Percentiles rank a stretch among this genome's conserved stretches.
Evolutionary conservation across 2,797 vertebrate genomes (phyloP).

Genomic region (Neopelma chrysocephalum): DNA sequence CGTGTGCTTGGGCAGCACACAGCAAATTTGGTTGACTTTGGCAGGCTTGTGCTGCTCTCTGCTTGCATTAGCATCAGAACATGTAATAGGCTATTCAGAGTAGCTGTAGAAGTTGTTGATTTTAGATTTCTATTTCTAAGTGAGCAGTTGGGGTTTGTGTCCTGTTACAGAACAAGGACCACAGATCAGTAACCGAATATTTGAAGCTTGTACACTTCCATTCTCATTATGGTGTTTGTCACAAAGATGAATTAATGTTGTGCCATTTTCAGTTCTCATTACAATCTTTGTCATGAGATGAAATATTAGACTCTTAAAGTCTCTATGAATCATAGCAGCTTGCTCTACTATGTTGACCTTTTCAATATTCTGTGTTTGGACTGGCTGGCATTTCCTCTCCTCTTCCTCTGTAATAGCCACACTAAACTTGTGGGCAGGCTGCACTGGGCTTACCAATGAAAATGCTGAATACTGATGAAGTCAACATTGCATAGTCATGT

Average conservation of each 20-base stretch:
- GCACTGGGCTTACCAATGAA: constrained; percentile 69
- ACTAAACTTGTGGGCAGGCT: constrained; percentile 47
- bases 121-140: constrained; percentile 24
- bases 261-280: constrained; percentile 81
- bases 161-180: constrained; percentile 55
- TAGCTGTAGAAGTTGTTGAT: not conserved
- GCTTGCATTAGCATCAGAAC: not conserved
- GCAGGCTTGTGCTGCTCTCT: not conserved
- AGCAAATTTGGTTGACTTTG: not conserved
- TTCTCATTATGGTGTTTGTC: constrained; percentile 77
- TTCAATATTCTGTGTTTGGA: constrained; percentile 81
- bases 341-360: constrained; percentile 79
- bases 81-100: not conserved
- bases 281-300: constrained; percentile 77
- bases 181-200: constrained; percentile 53
- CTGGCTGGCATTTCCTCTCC: constrained; percentile 78
- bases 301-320: constrained; percentile 81
- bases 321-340: constrained; percentile 77
- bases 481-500: constrained; percentile 28
- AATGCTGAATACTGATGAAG: constrained; percentile 68
- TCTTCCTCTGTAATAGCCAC: constrained; percentile 48
- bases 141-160: constrained; percentile 32
- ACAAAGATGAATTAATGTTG: constrained; percentile 79
- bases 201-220: constrained; percentile 66
- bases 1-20: not conserved